Evolutionary conservation across 2,888 invertebrate genomes (phyloP).

Genomic region (Athalia cordata): DNA sequence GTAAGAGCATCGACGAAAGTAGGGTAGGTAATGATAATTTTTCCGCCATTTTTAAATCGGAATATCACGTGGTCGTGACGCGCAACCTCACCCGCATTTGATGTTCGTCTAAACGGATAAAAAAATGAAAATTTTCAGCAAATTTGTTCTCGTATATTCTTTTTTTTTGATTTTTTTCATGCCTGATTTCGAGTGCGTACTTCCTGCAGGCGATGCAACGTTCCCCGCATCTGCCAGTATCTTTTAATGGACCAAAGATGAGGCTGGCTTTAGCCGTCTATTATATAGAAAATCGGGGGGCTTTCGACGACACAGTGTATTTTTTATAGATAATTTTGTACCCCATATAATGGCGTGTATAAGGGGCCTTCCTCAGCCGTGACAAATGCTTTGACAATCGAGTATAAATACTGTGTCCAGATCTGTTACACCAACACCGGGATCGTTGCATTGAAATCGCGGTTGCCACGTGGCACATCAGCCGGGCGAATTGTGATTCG

Average conservation of each 20-base stretch:
- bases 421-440: slow-evolving; percentile 63
- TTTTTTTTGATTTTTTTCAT: neutral
- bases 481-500: slow-evolving; percentile 60
- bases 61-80: neutral
- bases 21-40: neutral
- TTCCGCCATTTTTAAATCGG: no score
- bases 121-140: no score
- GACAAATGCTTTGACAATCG: slow-evolving; percentile 61
- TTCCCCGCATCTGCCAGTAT: slow-evolving; percentile 26
- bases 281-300: neutral
- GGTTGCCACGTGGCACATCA: slow-evolving; percentile 68
- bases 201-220: neutral
- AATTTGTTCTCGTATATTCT: no score
- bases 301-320: slow-evolving; percentile 7
- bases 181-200: neutral
- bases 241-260: slow-evolving; percentile 37
- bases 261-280: slow-evolving; percentile 15
- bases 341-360: neutral
- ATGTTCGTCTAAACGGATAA: no score
- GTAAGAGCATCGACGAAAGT: neutral
- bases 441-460: slow-evolving; percentile 61
- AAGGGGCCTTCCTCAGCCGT: slow-evolving; percentile 54
- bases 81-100: neutral
- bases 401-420: slow-evolving; percentile 53
- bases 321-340: slow-evolving; percentile 6